These are phyloP conservation scores for Aporophyla nigra DNA, from an alignment of 2,888 invertebrate genomes.

Conservation along the genomic window DNA sequence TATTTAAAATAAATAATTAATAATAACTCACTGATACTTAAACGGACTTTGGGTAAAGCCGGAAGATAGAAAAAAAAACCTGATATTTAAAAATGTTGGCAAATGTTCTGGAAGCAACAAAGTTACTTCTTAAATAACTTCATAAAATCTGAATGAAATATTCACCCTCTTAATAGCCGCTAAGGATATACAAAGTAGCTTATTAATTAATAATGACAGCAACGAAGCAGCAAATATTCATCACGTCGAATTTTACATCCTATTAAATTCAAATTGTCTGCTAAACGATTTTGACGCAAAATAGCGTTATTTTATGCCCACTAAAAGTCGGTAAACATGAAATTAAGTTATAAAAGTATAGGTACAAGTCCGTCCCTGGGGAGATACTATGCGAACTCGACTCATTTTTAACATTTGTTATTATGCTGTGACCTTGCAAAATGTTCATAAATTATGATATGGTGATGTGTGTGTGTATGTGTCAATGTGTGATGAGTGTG, in stretches of 20 bases:
- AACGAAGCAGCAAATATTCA: constrained; percentile 38
- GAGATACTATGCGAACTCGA: constrained; percentile 40
- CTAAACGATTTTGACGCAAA: constrained; percentile 51
- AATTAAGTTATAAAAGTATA: constrained; percentile 63
- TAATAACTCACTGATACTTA: not conserved
- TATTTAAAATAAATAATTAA: no score
- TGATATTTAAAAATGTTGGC: not conserved
- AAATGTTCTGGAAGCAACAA: constrained; percentile 16
- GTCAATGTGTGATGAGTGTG: no score
- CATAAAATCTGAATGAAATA: constrained; percentile 34
- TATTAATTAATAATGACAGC: constrained; percentile 49
- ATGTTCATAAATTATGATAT: not conserved
- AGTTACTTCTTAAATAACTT: constrained; percentile 22
- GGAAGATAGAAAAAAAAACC: not conserved
- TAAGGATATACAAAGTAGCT: constrained; percentile 39
- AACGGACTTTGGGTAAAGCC: not conserved
- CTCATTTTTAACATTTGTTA: not conserved
- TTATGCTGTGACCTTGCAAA: not conserved
- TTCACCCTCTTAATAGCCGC: constrained; percentile 30
- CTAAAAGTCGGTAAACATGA: constrained; percentile 56
- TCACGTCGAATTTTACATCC: constrained; percentile 48
- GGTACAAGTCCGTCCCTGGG: constrained; percentile 38
- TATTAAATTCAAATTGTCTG: constrained; percentile 56
- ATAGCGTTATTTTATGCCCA: constrained; percentile 51
- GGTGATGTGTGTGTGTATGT: no score